Conservation (phyloP, 2,888 invertebrate genomes). For the Marasmarcha lunaedactyla region DNA sequence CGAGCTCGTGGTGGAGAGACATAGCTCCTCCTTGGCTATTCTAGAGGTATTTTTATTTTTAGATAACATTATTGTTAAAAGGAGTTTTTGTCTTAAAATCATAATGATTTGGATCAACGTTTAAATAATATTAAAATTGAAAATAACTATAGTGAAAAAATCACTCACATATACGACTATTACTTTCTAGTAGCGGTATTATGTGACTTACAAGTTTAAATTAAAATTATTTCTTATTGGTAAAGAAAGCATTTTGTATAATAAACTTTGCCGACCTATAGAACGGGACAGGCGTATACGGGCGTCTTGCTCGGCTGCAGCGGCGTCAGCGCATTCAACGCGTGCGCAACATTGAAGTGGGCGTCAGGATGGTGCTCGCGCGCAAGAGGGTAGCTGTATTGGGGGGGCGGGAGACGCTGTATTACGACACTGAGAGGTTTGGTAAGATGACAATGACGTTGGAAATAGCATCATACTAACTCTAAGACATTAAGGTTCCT, state of each 20-base stretch:
- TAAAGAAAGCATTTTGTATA: too few relatives aligned
- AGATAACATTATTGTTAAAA: constrained; percentile 8
- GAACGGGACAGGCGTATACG: constrained; percentile 83
- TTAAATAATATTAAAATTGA: too few relatives aligned
- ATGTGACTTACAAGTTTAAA: too few relatives aligned
- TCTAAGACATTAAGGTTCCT: too few relatives aligned
- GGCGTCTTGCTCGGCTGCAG: constrained; percentile 77
- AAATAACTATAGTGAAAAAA: too few relatives aligned
- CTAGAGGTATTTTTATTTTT: constrained; percentile 77
- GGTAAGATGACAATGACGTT: constrained; percentile 61
- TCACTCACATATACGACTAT: too few relatives aligned
- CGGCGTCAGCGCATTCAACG: constrained; percentile 68
- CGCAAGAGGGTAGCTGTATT: constrained; percentile 74
- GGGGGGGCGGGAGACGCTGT: constrained; percentile 81
- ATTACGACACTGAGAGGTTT: constrained; percentile 80
- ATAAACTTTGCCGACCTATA: too few relatives aligned
- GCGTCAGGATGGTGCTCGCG: constrained; percentile 74
- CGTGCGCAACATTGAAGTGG: constrained; percentile 78
- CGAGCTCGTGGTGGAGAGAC: constrained; percentile 77
- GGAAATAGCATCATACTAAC: neutral
- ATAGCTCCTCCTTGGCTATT: constrained; percentile 78
- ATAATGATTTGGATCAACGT: neutral
- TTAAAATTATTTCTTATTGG: too few relatives aligned
- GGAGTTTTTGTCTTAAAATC: neutral
- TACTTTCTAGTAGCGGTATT: too few relatives aligned